These are phyloP conservation scores for Toxotes lorentzi DNA, from an alignment of 2,797 vertebrate genomes.

Conservation along the genomic window DNA sequence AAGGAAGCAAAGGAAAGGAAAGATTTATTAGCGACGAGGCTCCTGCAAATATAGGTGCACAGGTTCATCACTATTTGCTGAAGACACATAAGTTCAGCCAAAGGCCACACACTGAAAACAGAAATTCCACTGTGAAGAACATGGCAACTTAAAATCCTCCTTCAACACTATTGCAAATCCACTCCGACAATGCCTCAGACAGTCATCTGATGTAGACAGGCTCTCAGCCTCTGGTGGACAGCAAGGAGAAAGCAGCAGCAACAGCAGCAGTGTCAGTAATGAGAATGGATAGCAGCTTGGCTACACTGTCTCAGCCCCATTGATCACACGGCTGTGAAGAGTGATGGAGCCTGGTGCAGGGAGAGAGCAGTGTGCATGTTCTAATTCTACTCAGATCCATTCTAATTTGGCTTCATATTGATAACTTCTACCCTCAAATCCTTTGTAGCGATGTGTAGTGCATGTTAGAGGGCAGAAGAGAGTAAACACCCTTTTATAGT, in stretches of 20 bases:
- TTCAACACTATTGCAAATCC: slow-evolving; percentile 47
- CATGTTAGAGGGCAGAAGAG: slow-evolving; percentile 36
- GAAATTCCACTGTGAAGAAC: slow-evolving; percentile 24
- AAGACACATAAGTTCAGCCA: slow-evolving; percentile 40
- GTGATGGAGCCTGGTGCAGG: slow-evolving; percentile 53
- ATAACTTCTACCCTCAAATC: slow-evolving; percentile 70
- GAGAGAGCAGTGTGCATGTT: slow-evolving; percentile 69
- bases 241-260: slow-evolving; percentile 40
- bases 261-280: slow-evolving; percentile 72
- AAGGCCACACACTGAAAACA: slow-evolving; percentile 22
- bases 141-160: slow-evolving; percentile 41
- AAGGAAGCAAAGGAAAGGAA: neutral
- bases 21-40: slow-evolving; percentile 16
- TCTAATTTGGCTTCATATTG: slow-evolving; percentile 81
- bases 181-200: slow-evolving; percentile 33
- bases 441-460: slow-evolving; percentile 18
- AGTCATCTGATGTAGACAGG: slow-evolving; percentile 25
- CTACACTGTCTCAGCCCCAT: slow-evolving; percentile 60
- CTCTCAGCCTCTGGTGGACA: slow-evolving; percentile 53
- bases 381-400: slow-evolving; percentile 80
- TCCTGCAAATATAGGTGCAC: slow-evolving; percentile 7
- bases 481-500: slow-evolving; percentile 42
- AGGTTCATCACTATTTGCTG: slow-evolving; percentile 20
- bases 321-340: slow-evolving; percentile 75
- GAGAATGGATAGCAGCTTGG: slow-evolving; percentile 77